Conservation (phyloP, 1,140 invertebrate genomes). For the Drosophila arawakana region DNA sequence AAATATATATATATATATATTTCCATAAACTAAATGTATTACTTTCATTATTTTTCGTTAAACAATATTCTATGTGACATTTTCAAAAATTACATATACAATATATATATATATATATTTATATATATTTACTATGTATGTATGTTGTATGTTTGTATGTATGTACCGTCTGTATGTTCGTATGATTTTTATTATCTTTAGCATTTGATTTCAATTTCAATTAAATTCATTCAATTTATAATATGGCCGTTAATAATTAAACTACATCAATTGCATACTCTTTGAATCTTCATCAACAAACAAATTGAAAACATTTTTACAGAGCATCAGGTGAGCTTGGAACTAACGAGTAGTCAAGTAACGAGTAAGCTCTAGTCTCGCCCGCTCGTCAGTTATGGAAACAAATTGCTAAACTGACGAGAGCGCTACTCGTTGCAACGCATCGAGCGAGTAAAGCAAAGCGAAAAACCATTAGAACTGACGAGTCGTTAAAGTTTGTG, state of each 20-base stretch:
- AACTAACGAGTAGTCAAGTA: slow-evolving; percentile 8
- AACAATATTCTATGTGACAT: slow-evolving; percentile 26
- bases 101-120: slow-evolving; percentile 32
- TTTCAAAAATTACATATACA: slow-evolving; percentile 12
- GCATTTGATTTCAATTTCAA: slow-evolving; percentile 30
- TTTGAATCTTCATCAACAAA: slow-evolving; percentile 4
- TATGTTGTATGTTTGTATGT: slow-evolving; percentile 26
- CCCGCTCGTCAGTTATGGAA: not conserved
- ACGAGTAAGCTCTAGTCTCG: not conserved
- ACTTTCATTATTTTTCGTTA: slow-evolving; percentile 38
- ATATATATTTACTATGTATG: slow-evolving; percentile 17
- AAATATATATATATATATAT: too few relatives aligned
- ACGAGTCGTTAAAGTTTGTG: slow-evolving; percentile 7
- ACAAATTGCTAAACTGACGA: not conserved
- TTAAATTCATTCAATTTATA: not conserved
- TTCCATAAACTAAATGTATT: slow-evolving; percentile 73
- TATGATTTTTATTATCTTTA: slow-evolving; percentile 44
- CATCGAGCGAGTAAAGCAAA: not conserved
- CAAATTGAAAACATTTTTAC: slow-evolving; percentile 19
- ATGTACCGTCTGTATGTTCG: slow-evolving; percentile 34
- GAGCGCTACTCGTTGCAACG: not conserved
- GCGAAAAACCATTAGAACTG: not conserved
- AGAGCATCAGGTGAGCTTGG: slow-evolving; percentile 34
- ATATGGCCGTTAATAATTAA: slow-evolving; percentile 1
- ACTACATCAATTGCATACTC: slow-evolving; percentile 17